Percentiles rank a stretch among this genome's conserved stretches.
Conservation (phyloP, 2,888 invertebrate genomes). For the Ormyrus labotus region DNA sequence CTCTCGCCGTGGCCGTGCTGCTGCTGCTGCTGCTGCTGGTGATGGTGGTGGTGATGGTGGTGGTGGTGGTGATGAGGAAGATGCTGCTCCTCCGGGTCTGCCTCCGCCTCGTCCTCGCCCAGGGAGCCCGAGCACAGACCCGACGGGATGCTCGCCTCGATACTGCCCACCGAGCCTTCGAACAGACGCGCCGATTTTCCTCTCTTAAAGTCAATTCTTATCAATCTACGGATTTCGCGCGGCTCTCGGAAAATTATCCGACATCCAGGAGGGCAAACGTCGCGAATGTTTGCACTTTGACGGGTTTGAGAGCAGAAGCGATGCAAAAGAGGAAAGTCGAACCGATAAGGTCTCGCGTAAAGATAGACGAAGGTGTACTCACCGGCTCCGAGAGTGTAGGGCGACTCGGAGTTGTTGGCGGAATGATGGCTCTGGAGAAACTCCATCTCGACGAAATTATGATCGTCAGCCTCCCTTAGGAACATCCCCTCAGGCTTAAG, state of each 20-base stretch:
- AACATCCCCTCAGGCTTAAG: conserved; percentile 67
- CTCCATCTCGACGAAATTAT: conserved; percentile 75
- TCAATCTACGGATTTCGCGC: no score
- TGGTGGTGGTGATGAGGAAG: conserved; percentile 34
- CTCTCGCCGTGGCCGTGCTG: conserved; percentile 56
- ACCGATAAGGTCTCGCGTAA: neutral
- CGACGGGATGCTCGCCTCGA: conserved; percentile 74
- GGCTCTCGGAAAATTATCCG: no score
- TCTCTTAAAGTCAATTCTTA: no score
- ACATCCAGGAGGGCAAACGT: neutral
- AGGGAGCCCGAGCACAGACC: conserved; percentile 71
- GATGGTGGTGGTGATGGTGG: conserved; percentile 22
- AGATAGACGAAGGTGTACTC: conserved; percentile 42
- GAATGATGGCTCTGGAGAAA: conserved; percentile 75
- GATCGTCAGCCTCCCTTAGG: conserved; percentile 69
- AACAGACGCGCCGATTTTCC: neutral
- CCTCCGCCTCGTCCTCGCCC: conserved; percentile 59
- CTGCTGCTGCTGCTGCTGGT: conserved; percentile 45
- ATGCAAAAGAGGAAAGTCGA: neutral
- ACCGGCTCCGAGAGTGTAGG: conserved; percentile 74
- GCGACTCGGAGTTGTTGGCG: conserved; percentile 74
- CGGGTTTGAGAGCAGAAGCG: neutral
- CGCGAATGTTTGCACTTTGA: neutral
- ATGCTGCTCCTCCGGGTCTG: conserved; percentile 38
- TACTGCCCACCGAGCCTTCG: conserved; percentile 73